Conservation (phyloP, 2,797 vertebrate genomes). For the Poeciliopsis paucimaculata region DNA sequence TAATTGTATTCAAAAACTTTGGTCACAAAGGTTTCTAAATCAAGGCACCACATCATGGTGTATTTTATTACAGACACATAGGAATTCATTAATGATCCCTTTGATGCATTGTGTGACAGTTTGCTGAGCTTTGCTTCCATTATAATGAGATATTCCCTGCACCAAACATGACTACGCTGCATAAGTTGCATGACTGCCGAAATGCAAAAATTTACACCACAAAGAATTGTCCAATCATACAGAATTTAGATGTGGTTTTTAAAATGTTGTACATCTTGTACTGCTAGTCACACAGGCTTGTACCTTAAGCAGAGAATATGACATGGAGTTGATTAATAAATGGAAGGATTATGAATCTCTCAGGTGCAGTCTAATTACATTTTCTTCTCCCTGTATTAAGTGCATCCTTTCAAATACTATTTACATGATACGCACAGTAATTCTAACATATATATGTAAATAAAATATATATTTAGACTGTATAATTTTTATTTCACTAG, state of each 20-base stretch:
- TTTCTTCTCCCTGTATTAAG: background rate
- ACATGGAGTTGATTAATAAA: background rate
- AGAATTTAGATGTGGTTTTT: background rate
- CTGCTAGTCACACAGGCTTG: background rate
- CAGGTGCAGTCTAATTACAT: background rate
- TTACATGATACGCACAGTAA: background rate
- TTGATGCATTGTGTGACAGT: background rate
- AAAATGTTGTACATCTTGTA: background rate
- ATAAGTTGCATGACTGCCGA: background rate
- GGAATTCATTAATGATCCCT: slow-evolving; percentile 1
- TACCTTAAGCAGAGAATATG: background rate
- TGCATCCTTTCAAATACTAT: background rate
- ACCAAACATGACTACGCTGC: background rate
- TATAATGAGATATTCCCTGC: background rate
- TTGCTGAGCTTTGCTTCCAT: background rate
- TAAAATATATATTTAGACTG: background rate
- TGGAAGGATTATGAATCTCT: background rate
- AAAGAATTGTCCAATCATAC: background rate
- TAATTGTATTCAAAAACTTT: background rate
- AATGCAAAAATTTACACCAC: background rate
- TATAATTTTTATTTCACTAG: background rate
- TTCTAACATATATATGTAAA: background rate
- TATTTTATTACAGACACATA: background rate
- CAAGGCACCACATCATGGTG: background rate
- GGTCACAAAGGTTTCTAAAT: background rate